A percentile compares a stretch with the other conserved stretches of the same genome.
phyloP scores from a whole-genome alignment of 2,888 invertebrate species.

The Plemyria rubiginata region DNA sequence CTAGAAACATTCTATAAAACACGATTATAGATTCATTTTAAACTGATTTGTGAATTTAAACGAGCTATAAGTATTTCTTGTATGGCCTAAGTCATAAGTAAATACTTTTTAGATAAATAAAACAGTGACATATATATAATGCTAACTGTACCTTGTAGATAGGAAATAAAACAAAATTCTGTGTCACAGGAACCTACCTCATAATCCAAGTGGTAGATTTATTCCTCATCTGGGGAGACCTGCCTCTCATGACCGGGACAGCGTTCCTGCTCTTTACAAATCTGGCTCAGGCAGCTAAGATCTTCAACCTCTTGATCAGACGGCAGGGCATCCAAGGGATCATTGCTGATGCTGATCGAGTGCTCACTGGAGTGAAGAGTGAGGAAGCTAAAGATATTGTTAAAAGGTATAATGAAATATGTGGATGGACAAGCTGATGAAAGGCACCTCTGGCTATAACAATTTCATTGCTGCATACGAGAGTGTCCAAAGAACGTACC shows the following conservation, averaged over 20 bases:
- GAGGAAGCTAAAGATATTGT: conserved; percentile 60
- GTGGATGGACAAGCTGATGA: neutral
- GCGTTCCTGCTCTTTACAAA: conserved; percentile 78
- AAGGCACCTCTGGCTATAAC: too few species aligned
- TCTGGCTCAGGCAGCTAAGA: conserved; percentile 71
- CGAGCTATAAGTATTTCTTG: too few species aligned
- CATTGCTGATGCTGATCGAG: conserved; percentile 54
- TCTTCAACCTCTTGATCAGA: conserved; percentile 61
- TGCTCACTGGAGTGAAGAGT: conserved; percentile 48
- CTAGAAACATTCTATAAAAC: too few species aligned
- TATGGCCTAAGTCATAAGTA: too few species aligned
- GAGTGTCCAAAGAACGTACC: too few species aligned
- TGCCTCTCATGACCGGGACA: conserved; percentile 74
- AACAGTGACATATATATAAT: too few species aligned
- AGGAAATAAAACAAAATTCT: neutral
- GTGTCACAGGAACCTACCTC: conserved; percentile 65
- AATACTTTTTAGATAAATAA: too few species aligned
- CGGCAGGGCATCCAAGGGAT: conserved; percentile 56
- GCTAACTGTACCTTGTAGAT: too few species aligned
- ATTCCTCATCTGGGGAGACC: conserved; percentile 73
- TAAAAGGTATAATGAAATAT: conserved; percentile 49
- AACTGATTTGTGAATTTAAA: too few species aligned
- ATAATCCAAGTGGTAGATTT: conserved; percentile 78
- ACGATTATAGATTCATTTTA: too few species aligned
- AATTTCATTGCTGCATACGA: too few species aligned